phyloP scores from a whole-genome alignment of 2,113 vertebrate genomes.

The Falco punctatus region DNA sequence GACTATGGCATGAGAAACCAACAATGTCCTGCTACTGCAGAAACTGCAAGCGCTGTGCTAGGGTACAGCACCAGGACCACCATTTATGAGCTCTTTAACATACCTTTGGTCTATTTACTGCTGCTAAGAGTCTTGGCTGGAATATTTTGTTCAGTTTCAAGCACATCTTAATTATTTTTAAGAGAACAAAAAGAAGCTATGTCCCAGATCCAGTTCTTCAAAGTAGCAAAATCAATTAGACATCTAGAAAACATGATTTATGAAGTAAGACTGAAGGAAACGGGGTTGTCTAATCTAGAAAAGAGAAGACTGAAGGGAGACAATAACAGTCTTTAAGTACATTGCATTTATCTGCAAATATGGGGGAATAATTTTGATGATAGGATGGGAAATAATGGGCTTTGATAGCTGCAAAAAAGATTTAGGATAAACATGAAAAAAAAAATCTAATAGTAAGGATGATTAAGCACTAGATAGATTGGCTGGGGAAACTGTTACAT shows the following conservation, averaged over 20 bases:
- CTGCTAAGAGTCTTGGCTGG: not conserved
- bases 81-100: not conserved
- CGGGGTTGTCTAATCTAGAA: not conserved
- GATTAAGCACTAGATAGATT: conserved; percentile 22
- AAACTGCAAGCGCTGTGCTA: not conserved
- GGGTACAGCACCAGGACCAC: not conserved
- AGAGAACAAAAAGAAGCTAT: fast-evolving
- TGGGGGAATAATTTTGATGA: not conserved
- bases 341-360: not conserved
- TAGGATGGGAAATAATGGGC: not conserved
- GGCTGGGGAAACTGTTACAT: not conserved
- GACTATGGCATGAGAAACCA: not conserved
- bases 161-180: not conserved
- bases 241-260: not conserved
- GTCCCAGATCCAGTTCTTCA: not conserved
- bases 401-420: not conserved
- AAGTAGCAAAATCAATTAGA: not conserved
- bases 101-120: not conserved
- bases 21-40: not conserved
- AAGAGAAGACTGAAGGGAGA: not conserved
- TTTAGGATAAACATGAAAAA: not conserved
- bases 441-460: not conserved
- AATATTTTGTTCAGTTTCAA: not conserved
- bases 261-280: not conserved
- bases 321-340: not conserved